Evolutionary conservation across 2,797 vertebrate genomes (phyloP).

Genomic region (Nyctalus aviator): DNA sequence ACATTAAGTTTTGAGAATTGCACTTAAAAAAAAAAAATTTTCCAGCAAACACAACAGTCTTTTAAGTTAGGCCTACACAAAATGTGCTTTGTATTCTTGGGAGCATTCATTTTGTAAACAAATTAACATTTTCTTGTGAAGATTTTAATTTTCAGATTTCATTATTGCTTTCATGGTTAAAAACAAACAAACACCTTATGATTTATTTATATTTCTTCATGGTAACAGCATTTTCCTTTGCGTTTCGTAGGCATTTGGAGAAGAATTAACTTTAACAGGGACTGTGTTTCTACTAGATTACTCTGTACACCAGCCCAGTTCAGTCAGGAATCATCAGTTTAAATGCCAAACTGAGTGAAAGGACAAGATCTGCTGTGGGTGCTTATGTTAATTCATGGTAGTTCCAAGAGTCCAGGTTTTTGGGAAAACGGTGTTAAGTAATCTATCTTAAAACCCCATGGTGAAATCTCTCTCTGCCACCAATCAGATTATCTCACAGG

Average conservation of each 20-base stretch:
- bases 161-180: slow-evolving; percentile 21
- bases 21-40: neutral
- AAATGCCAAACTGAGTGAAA: slow-evolving; percentile 34
- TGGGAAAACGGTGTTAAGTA: neutral
- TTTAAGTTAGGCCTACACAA: neutral
- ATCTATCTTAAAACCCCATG: neutral
- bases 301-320: neutral
- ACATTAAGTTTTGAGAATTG: slow-evolving; percentile 31
- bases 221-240: neutral
- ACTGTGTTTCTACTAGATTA: neutral
- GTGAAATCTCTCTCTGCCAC: neutral
- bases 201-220: slow-evolving; percentile 54
- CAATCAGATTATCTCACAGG: neutral
- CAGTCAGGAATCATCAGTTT: neutral
- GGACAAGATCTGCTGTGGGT: neutral
- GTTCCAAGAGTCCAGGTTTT: neutral
- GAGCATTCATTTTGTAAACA: neutral
- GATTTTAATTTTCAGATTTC: neutral
- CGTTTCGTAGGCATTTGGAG: neutral
- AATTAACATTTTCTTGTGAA: slow-evolving; percentile 22
- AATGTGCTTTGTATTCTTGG: neutral
- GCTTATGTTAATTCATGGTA: neutral
- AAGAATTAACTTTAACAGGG: slow-evolving; percentile 30
- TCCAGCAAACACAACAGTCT: neutral
- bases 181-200: neutral